These are phyloP conservation scores for Scolopax mira DNA, from an alignment of 2,113 vertebrate genomes.

Conservation along the genomic window DNA sequence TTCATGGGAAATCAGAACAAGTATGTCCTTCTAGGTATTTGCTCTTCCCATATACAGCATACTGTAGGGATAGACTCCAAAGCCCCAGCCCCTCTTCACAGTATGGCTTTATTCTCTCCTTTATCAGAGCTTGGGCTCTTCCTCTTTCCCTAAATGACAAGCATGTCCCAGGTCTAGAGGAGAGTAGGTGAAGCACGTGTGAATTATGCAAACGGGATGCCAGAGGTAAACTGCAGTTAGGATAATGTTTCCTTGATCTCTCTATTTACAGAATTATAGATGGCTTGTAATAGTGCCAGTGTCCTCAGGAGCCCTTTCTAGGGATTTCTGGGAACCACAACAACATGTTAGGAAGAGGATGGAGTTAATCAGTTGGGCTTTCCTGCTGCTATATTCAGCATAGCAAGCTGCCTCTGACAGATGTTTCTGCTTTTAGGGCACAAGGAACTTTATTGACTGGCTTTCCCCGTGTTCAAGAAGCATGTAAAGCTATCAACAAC, in stretches of 20 bases:
- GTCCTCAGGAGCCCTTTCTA: constrained; percentile 60
- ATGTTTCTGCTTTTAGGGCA: constrained; percentile 64
- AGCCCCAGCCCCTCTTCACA: not conserved
- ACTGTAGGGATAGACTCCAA: not conserved
- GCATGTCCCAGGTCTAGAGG: not conserved
- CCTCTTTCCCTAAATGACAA: not conserved
- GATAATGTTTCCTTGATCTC: constrained; percentile 27
- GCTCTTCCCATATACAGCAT: not conserved
- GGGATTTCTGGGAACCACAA: constrained; percentile 54
- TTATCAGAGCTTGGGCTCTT: not conserved
- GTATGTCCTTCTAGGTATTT: not conserved
- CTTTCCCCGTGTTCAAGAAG: constrained; percentile 14
- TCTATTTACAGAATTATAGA: constrained; percentile 44
- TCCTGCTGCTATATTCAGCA: constrained; percentile 62
- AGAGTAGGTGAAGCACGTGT: not conserved
- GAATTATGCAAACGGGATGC: constrained; percentile 8
- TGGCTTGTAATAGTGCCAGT: constrained; percentile 28
- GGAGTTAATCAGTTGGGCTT: constrained; percentile 65
- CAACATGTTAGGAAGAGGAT: constrained; percentile 55
- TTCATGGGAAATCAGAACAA: not conserved
- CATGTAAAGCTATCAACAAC: constrained; percentile 2
- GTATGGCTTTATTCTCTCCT: not conserved
- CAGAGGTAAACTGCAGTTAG: constrained; percentile 6
- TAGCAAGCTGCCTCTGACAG: constrained; percentile 40
- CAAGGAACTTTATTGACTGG: constrained; percentile 30